Evolutionary conservation across 2,888 invertebrate species (phyloP).

Genomic region (Folsomia manolachei): DNA sequence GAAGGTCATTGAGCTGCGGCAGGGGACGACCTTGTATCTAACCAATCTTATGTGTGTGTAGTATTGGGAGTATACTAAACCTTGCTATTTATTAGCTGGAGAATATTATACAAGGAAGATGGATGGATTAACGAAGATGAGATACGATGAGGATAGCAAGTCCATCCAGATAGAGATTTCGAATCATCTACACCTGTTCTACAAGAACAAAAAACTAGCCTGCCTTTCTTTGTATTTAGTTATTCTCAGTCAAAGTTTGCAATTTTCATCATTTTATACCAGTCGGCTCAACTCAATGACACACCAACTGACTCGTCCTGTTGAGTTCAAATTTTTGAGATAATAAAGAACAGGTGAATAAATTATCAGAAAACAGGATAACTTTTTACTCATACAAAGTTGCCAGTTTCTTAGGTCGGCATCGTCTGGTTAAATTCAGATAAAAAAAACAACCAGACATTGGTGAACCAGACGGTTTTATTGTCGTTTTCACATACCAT

Average conservation of each 20-base stretch:
- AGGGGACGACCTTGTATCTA: constrained; percentile 13
- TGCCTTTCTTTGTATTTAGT: too few species aligned
- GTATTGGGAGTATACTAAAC: too few species aligned
- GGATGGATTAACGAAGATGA: background rate
- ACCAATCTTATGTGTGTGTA: background rate
- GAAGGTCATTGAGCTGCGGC: constrained; percentile 8
- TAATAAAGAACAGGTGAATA: background rate
- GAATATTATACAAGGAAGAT: too few species aligned
- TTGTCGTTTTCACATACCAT: background rate
- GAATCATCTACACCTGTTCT: too few species aligned
- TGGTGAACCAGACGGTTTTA: background rate
- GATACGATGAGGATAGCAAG: background rate
- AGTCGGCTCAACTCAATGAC: background rate
- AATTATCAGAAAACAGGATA: constrained; percentile 2
- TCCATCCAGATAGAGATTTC: too few species aligned
- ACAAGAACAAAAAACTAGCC: background rate
- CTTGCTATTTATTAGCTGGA: too few species aligned
- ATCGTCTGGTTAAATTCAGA: too few species aligned
- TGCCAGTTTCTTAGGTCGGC: too few species aligned
- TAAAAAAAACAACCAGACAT: background rate
- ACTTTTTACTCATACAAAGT: too few species aligned
- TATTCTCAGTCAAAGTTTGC: too few species aligned
- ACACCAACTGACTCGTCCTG: background rate
- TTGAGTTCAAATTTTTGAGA: background rate
- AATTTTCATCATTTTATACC: too few species aligned